Evolutionary conservation across 1,140 invertebrate genomes (phyloP).

Genomic region (Hypothenemus hampei): DNA sequence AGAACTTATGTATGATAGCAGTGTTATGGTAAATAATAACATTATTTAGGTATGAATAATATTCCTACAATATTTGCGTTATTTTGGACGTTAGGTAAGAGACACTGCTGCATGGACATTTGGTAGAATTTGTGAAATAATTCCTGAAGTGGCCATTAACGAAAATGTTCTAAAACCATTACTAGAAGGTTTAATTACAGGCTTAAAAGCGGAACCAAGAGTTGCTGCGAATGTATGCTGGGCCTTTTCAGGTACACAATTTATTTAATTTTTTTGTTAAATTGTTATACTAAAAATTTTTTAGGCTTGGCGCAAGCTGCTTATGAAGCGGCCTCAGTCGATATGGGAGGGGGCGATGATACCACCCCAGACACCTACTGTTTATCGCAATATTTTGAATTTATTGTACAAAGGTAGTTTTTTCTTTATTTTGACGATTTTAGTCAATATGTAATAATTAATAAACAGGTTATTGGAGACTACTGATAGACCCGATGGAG

Average conservation of each 20-base stretch:
- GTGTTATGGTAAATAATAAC: constrained; percentile 78
- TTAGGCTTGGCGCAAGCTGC: constrained; percentile 96
- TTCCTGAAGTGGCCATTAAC: constrained; percentile 94
- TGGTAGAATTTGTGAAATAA: constrained; percentile 94
- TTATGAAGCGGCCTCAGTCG: constrained; percentile 63
- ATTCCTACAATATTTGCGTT: too few species aligned
- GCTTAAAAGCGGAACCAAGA: constrained; percentile 85
- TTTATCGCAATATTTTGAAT: constrained; percentile 89
- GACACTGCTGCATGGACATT: constrained; percentile 99
- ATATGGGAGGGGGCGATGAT: constrained; percentile 11
- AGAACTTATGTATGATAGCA: constrained; percentile 85
- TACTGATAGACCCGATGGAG: constrained; percentile 84
- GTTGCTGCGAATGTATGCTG: constrained; percentile 99
- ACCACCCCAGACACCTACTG: constrained; percentile 89
- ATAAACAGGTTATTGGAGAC: constrained; percentile 87
- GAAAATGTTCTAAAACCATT: constrained; percentile 78
- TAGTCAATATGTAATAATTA: constrained; percentile 43
- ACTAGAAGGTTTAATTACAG: constrained; percentile 83
- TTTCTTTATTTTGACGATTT: not conserved
- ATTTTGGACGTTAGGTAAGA: constrained; percentile 51
- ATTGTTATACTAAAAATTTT: constrained; percentile 5
- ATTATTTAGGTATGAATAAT: too few species aligned
- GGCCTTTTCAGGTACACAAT: constrained; percentile 76
- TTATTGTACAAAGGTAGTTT: constrained; percentile 68
- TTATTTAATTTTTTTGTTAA: constrained; percentile 1